Base-by-base conservation (phyloP, 2,797 vertebrate genomes). In the Acanthornis magna region DNA sequence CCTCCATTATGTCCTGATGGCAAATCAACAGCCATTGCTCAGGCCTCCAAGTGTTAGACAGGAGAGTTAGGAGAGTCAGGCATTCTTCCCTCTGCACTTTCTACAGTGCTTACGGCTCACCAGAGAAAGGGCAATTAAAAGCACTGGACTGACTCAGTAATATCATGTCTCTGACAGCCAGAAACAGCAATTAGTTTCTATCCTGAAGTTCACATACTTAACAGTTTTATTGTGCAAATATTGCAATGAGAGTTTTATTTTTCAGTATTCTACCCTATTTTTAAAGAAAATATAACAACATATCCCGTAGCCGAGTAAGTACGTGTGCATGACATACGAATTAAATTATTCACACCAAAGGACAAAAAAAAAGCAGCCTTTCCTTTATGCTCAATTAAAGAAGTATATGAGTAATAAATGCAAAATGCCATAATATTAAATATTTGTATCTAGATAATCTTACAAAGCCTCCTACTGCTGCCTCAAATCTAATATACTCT, bases 381-480 rank as follows among this genome's bases (percentile, higher is more conserved):
- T 90, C 45, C 53, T 91, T 86, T 89, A 72, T 76, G 71, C 76
- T 95, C 91, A 94, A 70, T 89, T 93, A 95, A 86, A 81, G 77
- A 53, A 76, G 50, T 68, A 32, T 45, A 83, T 22, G 51, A 75
- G 62, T 81, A 94, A 84, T 67, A 95, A 84, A 94, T 90, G 73
- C 66, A 94, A 96, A 95, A 91, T 43, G 13, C 72, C 43, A 26
- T 42, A 68, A 72, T 85, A 92, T 88, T 93, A 86, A 80, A 55
- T 94, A 92, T 91, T 88, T 95, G 79, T 85, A 86, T 89, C 78
- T 45, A 94, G 91, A 89, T 61, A 70, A 85, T 91, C 72, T 93
- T 91, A 91, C 85, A 83, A 90, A 96, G 88, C 71, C 43, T 95
- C 86, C 90, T 94, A 91, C 86, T 85, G 90, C 71, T 94, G 74